phyloP scores from a whole-genome alignment of 2,888 invertebrate genomes.

The Cataglyphis albicans region DNA sequence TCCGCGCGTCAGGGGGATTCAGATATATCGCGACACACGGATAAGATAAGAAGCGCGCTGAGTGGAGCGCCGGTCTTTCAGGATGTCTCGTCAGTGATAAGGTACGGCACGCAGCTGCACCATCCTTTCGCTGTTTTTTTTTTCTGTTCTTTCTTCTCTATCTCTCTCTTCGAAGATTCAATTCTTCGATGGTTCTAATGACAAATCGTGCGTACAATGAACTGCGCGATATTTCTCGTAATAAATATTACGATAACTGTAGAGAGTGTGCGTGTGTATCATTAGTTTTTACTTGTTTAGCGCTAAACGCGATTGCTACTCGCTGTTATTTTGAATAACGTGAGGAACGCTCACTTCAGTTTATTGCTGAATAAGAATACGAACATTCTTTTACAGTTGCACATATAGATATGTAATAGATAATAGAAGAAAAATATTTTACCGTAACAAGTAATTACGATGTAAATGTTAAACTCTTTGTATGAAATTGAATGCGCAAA shows the following conservation, averaged over 20 bases:
- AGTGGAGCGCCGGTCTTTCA: neutral
- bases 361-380: neutral
- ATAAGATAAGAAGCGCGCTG: constrained; percentile 36
- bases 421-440: neutral
- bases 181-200: neutral
- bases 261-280: neutral
- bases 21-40: constrained; percentile 25
- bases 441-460: neutral
- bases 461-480: neutral
- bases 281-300: neutral
- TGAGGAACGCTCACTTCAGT: neutral
- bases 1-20: neutral
- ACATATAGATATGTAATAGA: neutral
- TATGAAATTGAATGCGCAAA: constrained; percentile 15
- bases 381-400: neutral
- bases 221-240: neutral
- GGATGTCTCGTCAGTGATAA: constrained; percentile 44
- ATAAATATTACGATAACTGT: neutral
- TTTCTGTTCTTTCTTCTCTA: constrained; percentile 15
- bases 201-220: neutral
- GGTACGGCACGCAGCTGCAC: constrained; percentile 29
- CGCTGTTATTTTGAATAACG: constrained; percentile 9
- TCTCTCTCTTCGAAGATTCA: neutral
- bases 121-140: neutral
- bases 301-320: neutral